Percentiles rank a stretch among this genome's conserved stretches.
Evolutionary conservation across 2,797 vertebrate species (phyloP).

Genomic region (Halcyon smyrnensis): DNA sequence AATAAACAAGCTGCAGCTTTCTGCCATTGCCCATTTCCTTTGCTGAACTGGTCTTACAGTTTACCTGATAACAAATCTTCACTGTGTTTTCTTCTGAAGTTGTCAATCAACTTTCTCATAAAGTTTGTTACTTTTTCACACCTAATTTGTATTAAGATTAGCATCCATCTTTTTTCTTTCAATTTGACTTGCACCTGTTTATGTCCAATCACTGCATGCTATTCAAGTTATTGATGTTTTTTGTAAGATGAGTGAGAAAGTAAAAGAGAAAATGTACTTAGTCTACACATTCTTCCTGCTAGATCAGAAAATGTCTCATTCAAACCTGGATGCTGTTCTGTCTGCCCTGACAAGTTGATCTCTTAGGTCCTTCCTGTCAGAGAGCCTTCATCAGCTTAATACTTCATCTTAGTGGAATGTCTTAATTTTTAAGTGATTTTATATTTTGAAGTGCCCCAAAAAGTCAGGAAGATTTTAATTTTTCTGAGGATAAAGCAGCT

Average conservation of each 20-base stretch:
- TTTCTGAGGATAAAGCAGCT: neutral
- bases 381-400: neutral
- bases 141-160: neutral
- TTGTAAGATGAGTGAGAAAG: neutral
- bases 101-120: neutral
- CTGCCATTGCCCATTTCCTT: neutral
- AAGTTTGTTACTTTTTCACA: neutral
- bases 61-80: neutral
- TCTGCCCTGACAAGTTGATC: neutral
- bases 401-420: neutral
- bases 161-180: neutral
- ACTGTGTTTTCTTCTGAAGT: neutral
- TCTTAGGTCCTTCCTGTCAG: neutral
- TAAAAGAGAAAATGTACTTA: neutral
- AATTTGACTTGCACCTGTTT: neutral
- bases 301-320: neutral
- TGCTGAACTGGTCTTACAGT: neutral
- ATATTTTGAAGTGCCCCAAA: neutral
- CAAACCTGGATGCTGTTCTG: neutral
- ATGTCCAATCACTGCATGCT: neutral
- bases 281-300: neutral
- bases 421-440: neutral
- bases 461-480: neutral
- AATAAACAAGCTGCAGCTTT: neutral
- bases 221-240: neutral